Evolutionary conservation across 1,140 invertebrate genomes (phyloP), one percentile per base, ranked within the genome.

Genomic region (Drosophila asahinai): DNA sequence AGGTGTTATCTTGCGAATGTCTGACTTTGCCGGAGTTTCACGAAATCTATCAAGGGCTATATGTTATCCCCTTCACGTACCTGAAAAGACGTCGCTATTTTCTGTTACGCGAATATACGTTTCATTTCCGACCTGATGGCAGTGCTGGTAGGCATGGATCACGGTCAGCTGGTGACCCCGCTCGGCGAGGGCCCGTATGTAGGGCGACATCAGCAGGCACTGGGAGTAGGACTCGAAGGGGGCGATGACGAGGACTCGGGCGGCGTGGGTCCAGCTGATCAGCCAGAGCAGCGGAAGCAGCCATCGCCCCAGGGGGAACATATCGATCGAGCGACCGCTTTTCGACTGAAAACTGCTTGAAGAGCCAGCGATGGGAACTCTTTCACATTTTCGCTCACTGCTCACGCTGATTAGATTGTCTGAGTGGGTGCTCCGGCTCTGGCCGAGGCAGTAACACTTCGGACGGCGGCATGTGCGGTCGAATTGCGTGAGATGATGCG

Each of bases 151-250:
- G 7, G 74, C 62, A 58, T 79, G 83, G 30, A 86, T 68, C 1
- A 86, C 17, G 0, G 86, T 84, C 30, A 89, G 3, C 14, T 90
- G 33, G 75, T 89, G 86, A 12, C 81, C 81, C 38, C 75, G 81
- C 9, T 79, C 51, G 0, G 54, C 33, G 14, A 86, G 47, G 6
- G 60, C 78, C n/a, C 42, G 17, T 5, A 86, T 1, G 33, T 76
- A 84, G 0, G 79, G 82, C 5, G 71, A 66, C 25, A 81, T 22
- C 5, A 86, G 30, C 5, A 43, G 33, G 4, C 81, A 86, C 65
- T 86, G 81, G 0, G 83, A 84, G 0, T 25, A 15, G 19, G 71
- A 12, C 0, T 78, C 68, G 42, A 42, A 84, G 22, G 82, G 81
- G 33, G 80, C 68, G 5, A 84, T 59, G 2, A 77, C 5, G 6